A percentile compares a stretch with the other conserved stretches of the same genome.
Evolutionary conservation across 2,888 invertebrate genomes (phyloP).

Genomic region (Luffia ferchaultella): DNA sequence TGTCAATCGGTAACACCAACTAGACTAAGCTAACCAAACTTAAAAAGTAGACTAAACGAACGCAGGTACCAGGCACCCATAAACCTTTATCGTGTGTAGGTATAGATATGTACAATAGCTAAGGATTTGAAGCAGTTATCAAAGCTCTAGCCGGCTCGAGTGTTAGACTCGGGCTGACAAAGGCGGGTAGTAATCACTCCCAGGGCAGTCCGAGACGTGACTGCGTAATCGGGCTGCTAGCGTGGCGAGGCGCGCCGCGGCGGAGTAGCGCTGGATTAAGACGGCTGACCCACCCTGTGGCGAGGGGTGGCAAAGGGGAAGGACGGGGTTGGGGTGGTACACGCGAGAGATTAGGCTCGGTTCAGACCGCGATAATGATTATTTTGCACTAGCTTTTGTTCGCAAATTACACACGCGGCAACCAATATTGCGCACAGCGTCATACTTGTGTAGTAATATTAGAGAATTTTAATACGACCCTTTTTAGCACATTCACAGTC

Average conservation of each 20-base stretch:
- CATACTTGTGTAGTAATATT: too few relatives aligned
- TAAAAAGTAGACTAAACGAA: too few relatives aligned
- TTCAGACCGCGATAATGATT: not conserved
- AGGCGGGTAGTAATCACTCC: constrained; percentile 11
- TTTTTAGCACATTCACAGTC: too few relatives aligned
- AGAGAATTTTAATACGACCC: too few relatives aligned
- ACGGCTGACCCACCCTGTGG: not conserved
- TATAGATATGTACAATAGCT: too few relatives aligned
- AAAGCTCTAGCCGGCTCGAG: constrained; percentile 1
- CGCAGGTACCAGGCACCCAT: too few relatives aligned
- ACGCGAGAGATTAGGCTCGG: not conserved
- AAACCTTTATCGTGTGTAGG: too few relatives aligned
- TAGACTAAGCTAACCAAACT: too few relatives aligned
- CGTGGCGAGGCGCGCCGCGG: not conserved
- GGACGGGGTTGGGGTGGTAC: not conserved
- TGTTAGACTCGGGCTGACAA: constrained; percentile 7
- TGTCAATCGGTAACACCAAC: too few relatives aligned
- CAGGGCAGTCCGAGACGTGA: constrained; percentile 13
- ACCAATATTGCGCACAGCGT: too few relatives aligned
- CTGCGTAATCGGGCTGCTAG: constrained; percentile 14
- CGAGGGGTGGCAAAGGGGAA: not conserved
- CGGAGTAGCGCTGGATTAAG: not conserved
- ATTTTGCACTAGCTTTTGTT: not conserved
- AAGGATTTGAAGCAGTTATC: not conserved
- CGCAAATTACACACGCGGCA: too few relatives aligned